Evolutionary conservation across 2,888 invertebrate genomes (phyloP).

Genomic region (Andrena praecox): DNA sequence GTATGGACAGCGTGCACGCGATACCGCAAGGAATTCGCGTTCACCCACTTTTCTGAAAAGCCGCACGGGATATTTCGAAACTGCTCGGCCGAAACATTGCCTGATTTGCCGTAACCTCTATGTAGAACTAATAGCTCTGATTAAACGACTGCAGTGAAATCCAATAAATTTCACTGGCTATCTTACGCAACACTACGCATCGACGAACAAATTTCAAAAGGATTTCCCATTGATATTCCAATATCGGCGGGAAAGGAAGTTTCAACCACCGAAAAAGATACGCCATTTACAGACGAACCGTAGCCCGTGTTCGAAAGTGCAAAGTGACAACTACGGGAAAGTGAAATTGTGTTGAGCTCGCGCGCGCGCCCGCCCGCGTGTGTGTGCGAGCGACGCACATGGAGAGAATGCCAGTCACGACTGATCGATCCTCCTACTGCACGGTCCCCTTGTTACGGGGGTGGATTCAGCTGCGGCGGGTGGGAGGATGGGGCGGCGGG

Average conservation of each 20-base stretch:
- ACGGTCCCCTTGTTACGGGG: conserved; percentile 68
- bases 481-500: conserved; percentile 21
- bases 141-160: no score
- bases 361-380: background rate
- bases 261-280: conserved; percentile 22
- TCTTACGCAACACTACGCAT: no score
- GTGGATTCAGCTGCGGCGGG: conserved; percentile 51
- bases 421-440: conserved; percentile 78
- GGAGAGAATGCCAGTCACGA: conserved; percentile 68
- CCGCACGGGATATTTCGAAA: background rate
- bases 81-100: background rate
- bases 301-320: conserved; percentile 17
- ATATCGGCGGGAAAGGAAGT: conserved; percentile 22
- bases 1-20: conserved; percentile 43
- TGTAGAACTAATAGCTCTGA: no score
- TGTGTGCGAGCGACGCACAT: conserved; percentile 45
- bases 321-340: conserved; percentile 54
- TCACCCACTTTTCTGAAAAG: conserved; percentile 30
- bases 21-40: conserved; percentile 46
- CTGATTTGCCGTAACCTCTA: background rate
- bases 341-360: conserved; percentile 45
- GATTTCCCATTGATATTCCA: background rate
- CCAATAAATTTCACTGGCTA: no score
- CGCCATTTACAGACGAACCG: conserved; percentile 32
- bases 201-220: no score